These are phyloP conservation scores for Pterostichus niger DNA, from an alignment of 2,888 invertebrate species.

Conservation along the genomic window DNA sequence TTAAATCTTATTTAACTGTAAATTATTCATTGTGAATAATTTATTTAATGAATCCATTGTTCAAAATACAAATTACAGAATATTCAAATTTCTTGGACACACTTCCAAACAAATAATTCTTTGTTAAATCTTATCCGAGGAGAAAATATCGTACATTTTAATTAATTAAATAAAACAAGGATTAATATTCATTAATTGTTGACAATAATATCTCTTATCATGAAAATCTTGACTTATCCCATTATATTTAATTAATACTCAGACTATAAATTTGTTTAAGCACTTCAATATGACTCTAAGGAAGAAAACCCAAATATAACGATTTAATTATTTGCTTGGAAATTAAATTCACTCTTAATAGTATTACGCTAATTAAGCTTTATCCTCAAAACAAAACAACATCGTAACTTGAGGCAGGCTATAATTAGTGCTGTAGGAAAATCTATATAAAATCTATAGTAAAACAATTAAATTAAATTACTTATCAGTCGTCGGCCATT, in stretches of 20 bases:
- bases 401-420: too few relatives aligned
- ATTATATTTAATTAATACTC: conserved; percentile 27
- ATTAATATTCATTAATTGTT: conserved; percentile 35
- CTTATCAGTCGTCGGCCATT: too few relatives aligned
- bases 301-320: too few relatives aligned
- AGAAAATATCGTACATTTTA: not conserved
- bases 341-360: too few relatives aligned
- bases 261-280: conserved; percentile 17
- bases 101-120: conserved; percentile 20
- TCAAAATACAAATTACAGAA: conserved; percentile 8
- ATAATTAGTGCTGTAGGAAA: too few relatives aligned
- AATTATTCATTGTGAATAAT: conserved; percentile 17
- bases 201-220: not conserved
- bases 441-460: too few relatives aligned
- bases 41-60: not conserved
- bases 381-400: too few relatives aligned
- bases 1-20: conserved; percentile 6
- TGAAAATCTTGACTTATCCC: not conserved
- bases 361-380: too few relatives aligned
- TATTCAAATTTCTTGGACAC: not conserved
- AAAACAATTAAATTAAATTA: too few relatives aligned
- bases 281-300: conserved; percentile 1
- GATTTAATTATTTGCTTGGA: too few relatives aligned
- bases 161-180: conserved; percentile 25
- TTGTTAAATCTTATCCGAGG: not conserved